Evolutionary conservation across 2,888 invertebrate genomes (phyloP), one percentile per base, ranked within the genome.

Genomic region (Drosophila nigricruria): DNA sequence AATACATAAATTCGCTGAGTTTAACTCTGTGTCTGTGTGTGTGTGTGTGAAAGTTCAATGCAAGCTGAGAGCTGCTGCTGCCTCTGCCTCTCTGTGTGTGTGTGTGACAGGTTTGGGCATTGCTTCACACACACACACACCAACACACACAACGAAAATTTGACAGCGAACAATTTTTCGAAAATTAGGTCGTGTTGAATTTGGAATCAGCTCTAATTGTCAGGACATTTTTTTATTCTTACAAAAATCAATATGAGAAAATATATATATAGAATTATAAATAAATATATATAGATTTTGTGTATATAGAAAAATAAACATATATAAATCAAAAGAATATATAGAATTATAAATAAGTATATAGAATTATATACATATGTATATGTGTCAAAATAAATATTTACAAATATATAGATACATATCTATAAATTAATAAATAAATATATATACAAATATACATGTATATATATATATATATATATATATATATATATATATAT

Each of bases 131-230:
- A 32, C 58, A 34, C 42, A 40, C 36, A 36, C 38, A n/a, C 38
- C n/a, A 36, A 54, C 40, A 58, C 12, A 32, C 50, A 40, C 47
- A 42, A 32, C 36, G 58, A 67, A 59, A 64, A 59, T 52, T 76
- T 81, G 81, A 82, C 79, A 81, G 61, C 40, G n/a, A 14, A 59
- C 66, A 58, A 58, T 64, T 76, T 49, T 72, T 50, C 23, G 47
- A 42, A 87, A 82, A 81, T 85, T 77, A 68, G 87, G 82, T 84
- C 60, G 59, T 60, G 65, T 25, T 79, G 74, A 79, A 77, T 77
- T 62, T 65, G 20, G 65, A 74, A 77, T 77, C 47, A 79, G 47
- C 54, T 62, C 61, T 74, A 79, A 77, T 77, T 77, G 76, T 65
- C 60, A 76, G 60, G 40, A n/a, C 8, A n/a, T n/a, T 27, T 49